Base-by-base conservation (phyloP, 2,113 vertebrate species). In the Enhydra lutris region DNA sequence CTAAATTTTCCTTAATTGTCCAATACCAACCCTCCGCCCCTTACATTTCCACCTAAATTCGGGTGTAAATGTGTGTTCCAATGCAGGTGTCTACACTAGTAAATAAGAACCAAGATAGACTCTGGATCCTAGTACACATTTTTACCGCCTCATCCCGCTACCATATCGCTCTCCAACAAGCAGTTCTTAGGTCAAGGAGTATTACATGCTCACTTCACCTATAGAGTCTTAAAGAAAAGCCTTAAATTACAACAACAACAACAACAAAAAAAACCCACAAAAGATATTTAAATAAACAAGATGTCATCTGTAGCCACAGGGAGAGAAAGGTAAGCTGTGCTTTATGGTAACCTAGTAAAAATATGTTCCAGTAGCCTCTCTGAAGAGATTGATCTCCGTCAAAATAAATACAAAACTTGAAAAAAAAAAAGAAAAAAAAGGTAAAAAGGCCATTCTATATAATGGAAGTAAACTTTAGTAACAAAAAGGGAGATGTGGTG, bases 221-320 rank as follows among this genome's bases (percentile, higher is more conserved):
- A 95, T 0, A 47, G 57, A 45, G 34, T 73, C 52, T 94, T 81
- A 13, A 83, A 34, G 15, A 79, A 45, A n/a, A 18, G 13, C 34
- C 6, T 83, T 45, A 36, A 87, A 89, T 59, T 47, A 69, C 63
- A 34, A 67, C 13, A 65, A 65, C 7, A 87, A 90, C 57, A 0
- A 50, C 4, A 87, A 90, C 42, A 0, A 50, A 86, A 94, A 82
- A 47, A 47, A 47, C 9, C 0, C 0, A 83, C 26, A 42, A 93
- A 12, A 69, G 34, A 42, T 80, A 96, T 39, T 92, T 97, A 94
- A 87, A 74, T 79, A 87, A 84, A 50, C 10, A 87, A 69, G 69
- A 45, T 81, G 29, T 71, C 47, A 86, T 61, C 13, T 79, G 29
- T 86, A 82, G 26, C 57, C 91, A 57, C 80, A 36, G 6, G 45